Base-by-base conservation (phyloP, 2,797 vertebrate genomes). In the Rhinophrynus dorsalis region DNA sequence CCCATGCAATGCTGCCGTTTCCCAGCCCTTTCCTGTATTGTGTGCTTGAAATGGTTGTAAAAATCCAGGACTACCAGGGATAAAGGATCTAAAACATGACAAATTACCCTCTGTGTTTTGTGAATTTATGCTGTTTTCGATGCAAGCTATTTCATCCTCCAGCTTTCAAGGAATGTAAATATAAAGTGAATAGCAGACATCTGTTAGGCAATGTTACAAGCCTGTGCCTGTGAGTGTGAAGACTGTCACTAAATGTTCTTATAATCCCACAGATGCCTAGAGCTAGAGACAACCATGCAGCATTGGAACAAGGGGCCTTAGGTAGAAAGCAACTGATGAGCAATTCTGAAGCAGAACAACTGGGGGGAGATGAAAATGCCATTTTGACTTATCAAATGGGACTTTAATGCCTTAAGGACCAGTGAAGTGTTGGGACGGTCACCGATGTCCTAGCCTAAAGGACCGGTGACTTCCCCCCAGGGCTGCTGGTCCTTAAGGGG, bases 41-140 rank as follows among this genome's bases (percentile, higher is more conserved):
- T 88, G 81, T 74, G 76, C 78, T 67, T 80, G 82, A 85, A 89
- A 87, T 79, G 81, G 78, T 81, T 83, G 86, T 86, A 85, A 85
- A n/a, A 88, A 85, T 80, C 83, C 81, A 27, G 69, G 80, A 85
- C 82, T 81, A 81, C 79, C 70, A 84, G 80, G 83, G 85, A 87
- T n/a, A 84, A 83, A 80, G 79, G 75, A 83, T 86, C 81, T 84
- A 81, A 78, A 83, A 83, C 81, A 86, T 37, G 30, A 83, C 77
- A 85, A 88, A 87, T 88, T 85, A 85, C 79, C 79, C 80, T 84
- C 77, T 83, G 80, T 86, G 82, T 83, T 87, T 78, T 81, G 74
- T 75, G 86, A 88, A 89, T 90, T 85, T 86, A 83, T 88, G 86
- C 87, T 85, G 84, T 85, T 84, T 86, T n/a, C 82, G 85, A 81